phyloP scores from a whole-genome alignment of 2,113 vertebrate genomes.

The Arenaria interpres region DNA sequence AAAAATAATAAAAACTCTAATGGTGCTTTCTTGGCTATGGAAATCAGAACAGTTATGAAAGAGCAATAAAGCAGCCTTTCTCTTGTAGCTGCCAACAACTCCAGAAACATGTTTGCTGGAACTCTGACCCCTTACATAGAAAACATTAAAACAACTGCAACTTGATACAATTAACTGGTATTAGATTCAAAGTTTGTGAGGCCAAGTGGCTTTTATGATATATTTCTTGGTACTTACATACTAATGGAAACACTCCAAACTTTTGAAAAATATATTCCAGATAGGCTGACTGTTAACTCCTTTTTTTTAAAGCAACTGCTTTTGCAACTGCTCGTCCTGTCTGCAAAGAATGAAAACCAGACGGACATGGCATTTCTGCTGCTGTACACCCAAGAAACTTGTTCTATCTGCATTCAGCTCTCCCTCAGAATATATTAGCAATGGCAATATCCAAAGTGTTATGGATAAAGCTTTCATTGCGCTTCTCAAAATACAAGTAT shows the following conservation, averaged over 20 bases:
- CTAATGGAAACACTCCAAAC: constrained; percentile 52
- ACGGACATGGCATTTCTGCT: not conserved
- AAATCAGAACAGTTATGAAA: constrained; percentile 56
- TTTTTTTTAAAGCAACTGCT: constrained; percentile 40
- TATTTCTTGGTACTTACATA: constrained; percentile 57
- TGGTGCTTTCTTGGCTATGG: constrained; percentile 43
- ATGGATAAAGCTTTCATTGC: not conserved
- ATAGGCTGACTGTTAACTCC: constrained; percentile 33
- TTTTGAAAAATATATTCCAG: constrained; percentile 59
- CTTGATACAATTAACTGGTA: constrained; percentile 63
- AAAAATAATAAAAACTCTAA: constrained; percentile 59
- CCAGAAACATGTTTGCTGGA: constrained; percentile 67
- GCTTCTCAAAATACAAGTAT: not conserved
- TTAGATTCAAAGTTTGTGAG: constrained; percentile 45
- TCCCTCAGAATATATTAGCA: not conserved
- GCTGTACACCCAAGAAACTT: not conserved
- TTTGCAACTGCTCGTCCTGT: constrained; percentile 33
- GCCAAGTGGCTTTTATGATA: constrained; percentile 65
- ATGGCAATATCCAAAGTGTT: not conserved
- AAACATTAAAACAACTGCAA: constrained; percentile 68
- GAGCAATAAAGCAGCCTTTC: constrained; percentile 55
- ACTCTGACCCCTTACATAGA: constrained; percentile 61
- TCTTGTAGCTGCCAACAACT: constrained; percentile 51
- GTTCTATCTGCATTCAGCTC: not conserved
- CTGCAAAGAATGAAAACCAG: constrained; percentile 2